Conservation (phyloP, 2,888 invertebrate genomes). For the Eupithecia tripunctaria region DNA sequence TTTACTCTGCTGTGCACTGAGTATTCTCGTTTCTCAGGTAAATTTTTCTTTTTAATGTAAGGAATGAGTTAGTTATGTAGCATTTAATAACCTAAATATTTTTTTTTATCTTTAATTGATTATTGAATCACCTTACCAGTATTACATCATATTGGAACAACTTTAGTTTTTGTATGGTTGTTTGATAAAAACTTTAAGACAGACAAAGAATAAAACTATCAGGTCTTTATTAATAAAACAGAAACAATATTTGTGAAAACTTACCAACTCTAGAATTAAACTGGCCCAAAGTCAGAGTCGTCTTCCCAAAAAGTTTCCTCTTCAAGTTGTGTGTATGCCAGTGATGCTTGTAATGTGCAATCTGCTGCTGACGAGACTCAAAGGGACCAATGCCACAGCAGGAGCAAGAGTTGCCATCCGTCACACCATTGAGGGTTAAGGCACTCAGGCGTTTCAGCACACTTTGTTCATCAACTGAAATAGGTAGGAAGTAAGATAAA, state of each 20-base stretch:
- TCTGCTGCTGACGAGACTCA: constrained; percentile 85
- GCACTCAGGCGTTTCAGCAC: constrained; percentile 73
- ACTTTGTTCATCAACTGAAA: constrained; percentile 78
- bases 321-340: constrained; percentile 94
- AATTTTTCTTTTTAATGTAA: too few relatives aligned
- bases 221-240: too few relatives aligned
- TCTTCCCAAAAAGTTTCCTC: constrained; percentile 86
- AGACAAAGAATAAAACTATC: too few relatives aligned
- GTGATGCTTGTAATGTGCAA: constrained; percentile 91
- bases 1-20: too few relatives aligned
- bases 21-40: too few relatives aligned
- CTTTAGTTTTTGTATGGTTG: too few relatives aligned
- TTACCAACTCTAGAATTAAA: constrained; percentile 75
- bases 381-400: constrained; percentile 83
- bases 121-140: too few relatives aligned
- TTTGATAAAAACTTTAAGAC: too few relatives aligned
- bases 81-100: too few relatives aligned
- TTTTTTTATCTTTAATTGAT: too few relatives aligned
- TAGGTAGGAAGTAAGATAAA: not conserved
- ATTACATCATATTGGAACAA: too few relatives aligned
- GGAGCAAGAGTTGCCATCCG: constrained; percentile 75
- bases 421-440: constrained; percentile 67
- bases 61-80: too few relatives aligned
- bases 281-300: constrained; percentile 68
- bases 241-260: not conserved